Base-by-base conservation (phyloP, 2,888 invertebrate genomes). In the Hymenopus coronatus region DNA sequence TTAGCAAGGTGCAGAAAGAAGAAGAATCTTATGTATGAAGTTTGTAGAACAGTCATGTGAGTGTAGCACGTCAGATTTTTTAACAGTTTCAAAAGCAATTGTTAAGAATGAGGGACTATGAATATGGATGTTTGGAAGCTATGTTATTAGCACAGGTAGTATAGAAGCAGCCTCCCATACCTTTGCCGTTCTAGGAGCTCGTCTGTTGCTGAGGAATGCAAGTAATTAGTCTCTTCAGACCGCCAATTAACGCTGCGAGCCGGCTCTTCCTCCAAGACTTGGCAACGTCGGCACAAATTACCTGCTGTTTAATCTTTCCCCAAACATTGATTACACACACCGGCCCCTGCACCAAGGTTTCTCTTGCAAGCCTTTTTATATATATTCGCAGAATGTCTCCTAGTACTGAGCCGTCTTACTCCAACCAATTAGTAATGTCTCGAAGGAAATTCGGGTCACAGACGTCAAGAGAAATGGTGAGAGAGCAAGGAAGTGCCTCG, bases 191-290 rank as follows among this genome's bases (percentile, higher is more conserved):
- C 33, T 25, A 84, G n/a, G 46, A 33, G 33, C 88, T 81, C 82
- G 88, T 85, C 88, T 88, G 46, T 28, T 86, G 90, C 85, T 87
- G 88, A 90, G 90, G 90, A 90, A 90, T 90, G 88, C 90, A 88
- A 89, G 91, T 91, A 91, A 91, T 91, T 91, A 91, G 91, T 90
- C 90, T 90, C 88, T 89, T 86, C 90, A 89, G 89, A 90, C 91
- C 91, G 91, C 91, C 91, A 91, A 91, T 91, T 91, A 91, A 91
- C 91, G 91, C 89, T 89, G 90, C 90, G 88, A 89, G 91, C 89
- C 84, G 87, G 30, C 82, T 87, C 82, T 85, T 85, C 85, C 87
- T 84, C 82, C 88, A 87, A 84, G 88, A 90, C 88, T 89, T 88
- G 89, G 88, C 89, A 88, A 90, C 89, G 89, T 88, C 88, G 89